Evolutionary conservation across 92 coral and sea anemone genomes (phyloP), one percentile per base, ranked within the genome.

Genomic region (Porites rus): DNA sequence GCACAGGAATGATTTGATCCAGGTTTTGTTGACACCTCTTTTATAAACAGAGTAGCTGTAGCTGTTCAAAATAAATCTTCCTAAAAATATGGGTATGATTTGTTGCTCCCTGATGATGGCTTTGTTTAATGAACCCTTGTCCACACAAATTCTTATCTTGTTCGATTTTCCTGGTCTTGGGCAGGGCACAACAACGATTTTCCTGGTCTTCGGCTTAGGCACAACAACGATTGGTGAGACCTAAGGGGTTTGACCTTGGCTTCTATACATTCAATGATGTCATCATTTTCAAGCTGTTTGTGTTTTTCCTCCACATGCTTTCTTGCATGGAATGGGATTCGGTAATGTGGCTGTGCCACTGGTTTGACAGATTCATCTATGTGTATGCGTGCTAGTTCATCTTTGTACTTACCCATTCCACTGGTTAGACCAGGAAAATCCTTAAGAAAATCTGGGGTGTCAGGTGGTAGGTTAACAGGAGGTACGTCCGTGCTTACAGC

Each of bases 121-220:
- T 79, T 82, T 58, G 74, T 88, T 93, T 12, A 79, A 72, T 38
- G 83, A 79, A 51, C 91, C 88, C 94, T 82, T 91, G 52, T 91
- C 96, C 20, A 93, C 94, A 78, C 96, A 93, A 63, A 93, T 93
- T 78, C 91, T 75, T 73, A 91, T 82, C 31, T 91, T 90, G 58
- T 89, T 88, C 56, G 90, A 89, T 72, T 89, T 83, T 0, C n/a
- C n/a, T n/a, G n/a, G n/a, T n/a, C n/a, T n/a, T n/a, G n/a, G n/a
- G n/a, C n/a, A n/a, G n/a, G n/a, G n/a, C n/a, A n/a, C n/a, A n/a
- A n/a, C n/a, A n/a, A n/a, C n/a, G n/a, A n/a, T n/a, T n/a, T n/a
- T n/a, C n/a, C n/a, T n/a, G n/a, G n/a, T n/a, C n/a, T n/a, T 76
- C 7, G 90, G 92, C 78, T 91, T 88, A 17, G 94, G 94, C 64